phyloP scores from a whole-genome alignment of 2,888 invertebrate species.

The Torymus tubicola region DNA sequence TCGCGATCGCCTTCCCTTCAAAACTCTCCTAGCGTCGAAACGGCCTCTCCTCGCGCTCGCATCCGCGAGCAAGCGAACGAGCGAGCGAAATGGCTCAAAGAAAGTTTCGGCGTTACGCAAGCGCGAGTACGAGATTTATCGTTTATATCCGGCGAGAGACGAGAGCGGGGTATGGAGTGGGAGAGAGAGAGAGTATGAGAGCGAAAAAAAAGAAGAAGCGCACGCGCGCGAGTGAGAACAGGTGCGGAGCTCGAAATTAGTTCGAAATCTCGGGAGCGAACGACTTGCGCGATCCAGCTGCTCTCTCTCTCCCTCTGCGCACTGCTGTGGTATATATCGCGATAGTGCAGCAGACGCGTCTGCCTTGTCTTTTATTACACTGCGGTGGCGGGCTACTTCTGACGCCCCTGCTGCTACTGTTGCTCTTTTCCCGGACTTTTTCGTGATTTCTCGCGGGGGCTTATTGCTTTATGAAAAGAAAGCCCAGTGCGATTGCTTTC shows the following conservation, averaged over 20 bases:
- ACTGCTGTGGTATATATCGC: slow-evolving; percentile 44
- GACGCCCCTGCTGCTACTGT: not conserved
- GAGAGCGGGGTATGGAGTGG: slow-evolving; percentile 23
- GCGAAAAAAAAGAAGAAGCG: slow-evolving; percentile 55
- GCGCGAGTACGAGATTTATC: slow-evolving; percentile 62
- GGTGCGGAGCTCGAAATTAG: slow-evolving; percentile 64
- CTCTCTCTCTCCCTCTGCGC: not conserved
- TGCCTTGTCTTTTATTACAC: slow-evolving; percentile 55
- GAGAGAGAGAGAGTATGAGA: slow-evolving; percentile 29
- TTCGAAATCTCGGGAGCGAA: slow-evolving; percentile 59
- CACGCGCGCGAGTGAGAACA: slow-evolving; percentile 56
- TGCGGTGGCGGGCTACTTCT: not conserved
- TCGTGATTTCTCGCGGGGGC: slow-evolving; percentile 20
- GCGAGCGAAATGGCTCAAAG: slow-evolving; percentile 58
- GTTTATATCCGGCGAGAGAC: slow-evolving; percentile 59
- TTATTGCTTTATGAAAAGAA: slow-evolving; percentile 53
- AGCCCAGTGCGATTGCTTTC: not conserved
- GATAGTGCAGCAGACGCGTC: slow-evolving; percentile 14
- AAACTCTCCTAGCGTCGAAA: slow-evolving; percentile 22
- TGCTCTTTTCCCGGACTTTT: slow-evolving; percentile 16
- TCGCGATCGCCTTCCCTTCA: slow-evolving; percentile 62
- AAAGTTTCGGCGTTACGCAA: slow-evolving; percentile 59
- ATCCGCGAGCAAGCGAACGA: not conserved
- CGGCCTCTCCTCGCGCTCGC: not conserved
- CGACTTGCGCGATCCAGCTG: slow-evolving; percentile 35